Base-by-base conservation (phyloP, 2,113 vertebrate genomes). In the Epinephelus moara region DNA sequence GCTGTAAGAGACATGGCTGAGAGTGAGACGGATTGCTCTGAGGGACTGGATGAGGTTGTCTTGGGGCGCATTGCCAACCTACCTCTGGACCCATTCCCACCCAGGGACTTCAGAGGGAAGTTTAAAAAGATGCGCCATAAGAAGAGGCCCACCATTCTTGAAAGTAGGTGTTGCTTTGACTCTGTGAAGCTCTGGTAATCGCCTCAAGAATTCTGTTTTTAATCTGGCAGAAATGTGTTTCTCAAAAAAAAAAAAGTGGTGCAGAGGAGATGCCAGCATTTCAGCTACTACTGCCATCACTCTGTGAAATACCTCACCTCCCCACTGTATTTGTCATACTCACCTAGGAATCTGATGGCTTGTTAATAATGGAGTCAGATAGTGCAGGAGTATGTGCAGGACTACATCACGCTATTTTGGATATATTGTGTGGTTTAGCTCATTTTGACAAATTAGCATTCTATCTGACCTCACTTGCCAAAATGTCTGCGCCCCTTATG, bases 81-180 rank as follows among this genome's bases (percentile, higher is more conserved):
- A 79, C 88, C 91, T 69, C 89, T 88, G 89, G 94, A 95, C 77
- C 84, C 90, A 59, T 94, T 93, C 85, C 94, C 91, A 64, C 85
- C 92, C 70, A 76, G 81, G 85, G 95, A 97, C 91, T 93, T 94
- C 86, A 96, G 96, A 86, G 96, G 96, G 86, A 97, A 94, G 85
- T 94, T 96, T 92, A 96, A 96, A 87, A 96, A 96, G 90, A 97
- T 97, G 79, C 96, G 95, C 52, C 85, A 94, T 10, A 97, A 94
- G 95, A 97, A 97, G 95, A 97, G 98, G 93, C 97, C 98, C 72
- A 96, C 97, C 84, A 92, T 99, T 93, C 96, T 99, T 92, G 95
- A 97, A 97, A 96, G 98, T 99, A 98, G 93, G 97, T 93, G 66
- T 50, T 25, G 57, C 74, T 82, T 59, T 53, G 60, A 56, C 45